Evolutionary conservation across 2,113 vertebrate genomes (phyloP).

Genomic region (Pomatostomus ruficeps): DNA sequence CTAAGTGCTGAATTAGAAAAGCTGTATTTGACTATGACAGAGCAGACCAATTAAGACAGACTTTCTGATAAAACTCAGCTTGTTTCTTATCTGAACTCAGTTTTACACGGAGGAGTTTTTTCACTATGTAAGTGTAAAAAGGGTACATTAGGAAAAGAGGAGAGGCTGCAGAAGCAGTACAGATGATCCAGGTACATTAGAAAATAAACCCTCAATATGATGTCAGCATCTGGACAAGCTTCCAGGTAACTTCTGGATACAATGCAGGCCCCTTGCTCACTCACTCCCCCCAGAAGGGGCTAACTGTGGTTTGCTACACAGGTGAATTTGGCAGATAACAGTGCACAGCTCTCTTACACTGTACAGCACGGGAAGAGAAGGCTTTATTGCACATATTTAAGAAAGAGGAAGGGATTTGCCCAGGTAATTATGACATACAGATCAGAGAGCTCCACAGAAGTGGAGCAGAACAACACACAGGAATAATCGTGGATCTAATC

Average conservation of each 20-base stretch:
- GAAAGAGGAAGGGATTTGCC: not conserved
- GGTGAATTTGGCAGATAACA: not conserved
- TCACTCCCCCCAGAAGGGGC: not conserved
- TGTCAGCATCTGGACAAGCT: not conserved
- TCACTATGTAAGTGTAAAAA: not conserved
- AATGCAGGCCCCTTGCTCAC: rapidly evolving
- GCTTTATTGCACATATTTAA: not conserved
- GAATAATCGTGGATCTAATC: not conserved
- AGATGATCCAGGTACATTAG: not conserved
- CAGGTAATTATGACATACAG: not conserved
- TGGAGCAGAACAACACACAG: not conserved
- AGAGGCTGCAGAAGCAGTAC: not conserved
- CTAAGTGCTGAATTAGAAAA: not conserved
- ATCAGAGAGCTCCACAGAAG: not conserved
- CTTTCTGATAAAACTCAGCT: not conserved
- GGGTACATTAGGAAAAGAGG: not conserved
- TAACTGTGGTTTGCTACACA: not conserved
- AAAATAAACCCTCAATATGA: not conserved
- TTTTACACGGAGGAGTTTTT: not conserved
- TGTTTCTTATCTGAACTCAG: not conserved
- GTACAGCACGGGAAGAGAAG: not conserved
- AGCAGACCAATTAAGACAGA: not conserved
- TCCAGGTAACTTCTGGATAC: not conserved
- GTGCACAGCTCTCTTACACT: not conserved
- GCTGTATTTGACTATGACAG: not conserved